Evolutionary conservation across 2,113 vertebrate species (phyloP).

Genomic region (Menidia beryllina): DNA sequence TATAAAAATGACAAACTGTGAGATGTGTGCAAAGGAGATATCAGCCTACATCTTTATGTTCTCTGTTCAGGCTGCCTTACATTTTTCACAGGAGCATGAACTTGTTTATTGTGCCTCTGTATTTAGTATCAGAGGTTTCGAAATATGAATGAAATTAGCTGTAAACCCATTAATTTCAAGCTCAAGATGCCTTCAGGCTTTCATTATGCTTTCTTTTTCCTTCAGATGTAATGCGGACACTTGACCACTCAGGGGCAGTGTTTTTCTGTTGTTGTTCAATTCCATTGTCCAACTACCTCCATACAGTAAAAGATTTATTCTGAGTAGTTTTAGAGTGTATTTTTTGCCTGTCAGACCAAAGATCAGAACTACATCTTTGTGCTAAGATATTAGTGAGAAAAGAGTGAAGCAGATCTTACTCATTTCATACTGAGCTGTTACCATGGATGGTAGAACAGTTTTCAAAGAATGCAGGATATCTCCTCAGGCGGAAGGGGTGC

Average conservation of each 20-base stretch:
- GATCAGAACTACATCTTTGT: background rate
- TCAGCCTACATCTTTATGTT: background rate
- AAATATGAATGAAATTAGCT: background rate
- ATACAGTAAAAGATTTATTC: background rate
- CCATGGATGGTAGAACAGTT: background rate
- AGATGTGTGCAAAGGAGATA: no score
- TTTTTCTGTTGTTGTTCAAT: no score
- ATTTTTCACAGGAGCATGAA: background rate
- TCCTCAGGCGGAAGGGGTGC: background rate
- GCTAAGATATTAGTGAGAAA: background rate
- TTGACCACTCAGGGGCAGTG: constrained; percentile 37
- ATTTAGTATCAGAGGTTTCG: background rate
- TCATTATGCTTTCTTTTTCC: background rate
- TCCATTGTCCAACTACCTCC: no score
- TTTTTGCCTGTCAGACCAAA: background rate
- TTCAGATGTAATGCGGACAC: constrained; percentile 29
- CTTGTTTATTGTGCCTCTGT: background rate
- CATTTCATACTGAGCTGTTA: background rate
- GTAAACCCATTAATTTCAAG: background rate
- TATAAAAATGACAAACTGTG: no score
- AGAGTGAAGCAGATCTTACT: background rate
- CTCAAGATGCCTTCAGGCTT: background rate
- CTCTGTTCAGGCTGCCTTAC: background rate
- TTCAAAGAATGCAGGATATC: constrained; percentile 15
- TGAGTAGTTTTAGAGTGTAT: background rate